A percentile compares a stretch with the other conserved stretches of the same genome.
Evolutionary conservation across 2,888 invertebrate species (phyloP).

Genomic region (Heliconius ismenius): DNA sequence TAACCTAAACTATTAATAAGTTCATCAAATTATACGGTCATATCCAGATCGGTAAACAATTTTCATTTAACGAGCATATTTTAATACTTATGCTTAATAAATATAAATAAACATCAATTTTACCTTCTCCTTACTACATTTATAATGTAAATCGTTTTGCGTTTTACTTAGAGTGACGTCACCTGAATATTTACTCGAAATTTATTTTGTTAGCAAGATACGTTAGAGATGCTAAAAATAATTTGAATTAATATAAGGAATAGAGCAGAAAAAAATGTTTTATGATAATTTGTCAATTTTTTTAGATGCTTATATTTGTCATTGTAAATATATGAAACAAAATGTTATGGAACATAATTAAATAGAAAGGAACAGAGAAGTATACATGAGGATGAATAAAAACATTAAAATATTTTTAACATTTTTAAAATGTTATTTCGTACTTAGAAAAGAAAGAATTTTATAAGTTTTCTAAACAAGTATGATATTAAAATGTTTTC

Average conservation of each 20-base stretch:
- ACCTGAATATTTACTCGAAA: neutral
- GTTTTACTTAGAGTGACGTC: slow-evolving; percentile 1
- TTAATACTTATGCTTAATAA: neutral
- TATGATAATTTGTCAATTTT: too few species aligned
- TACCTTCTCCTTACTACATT: neutral
- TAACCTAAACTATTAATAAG: neutral
- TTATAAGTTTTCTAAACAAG: too few species aligned
- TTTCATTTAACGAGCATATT: neutral
- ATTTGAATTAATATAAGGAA: neutral
- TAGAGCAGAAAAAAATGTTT: too few species aligned
- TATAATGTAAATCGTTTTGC: slow-evolving; percentile 3
- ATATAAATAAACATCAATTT: neutral
- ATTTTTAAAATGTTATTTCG: too few species aligned
- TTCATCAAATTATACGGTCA: neutral
- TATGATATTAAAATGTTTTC: neutral
- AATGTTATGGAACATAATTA: too few species aligned
- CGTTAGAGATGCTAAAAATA: neutral
- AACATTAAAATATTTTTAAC: too few species aligned
- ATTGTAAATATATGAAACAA: too few species aligned
- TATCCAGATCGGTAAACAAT: neutral
- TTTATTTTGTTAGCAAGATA: neutral
- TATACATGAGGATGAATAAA: too few species aligned
- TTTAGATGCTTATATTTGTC: too few species aligned
- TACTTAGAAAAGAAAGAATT: too few species aligned
- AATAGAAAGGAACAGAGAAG: too few species aligned